These are phyloP conservation scores for Sanderia malayensis DNA, from an alignment of 30 jellyfish, hydroid and myxozoan genomes.

Conservation along the genomic window DNA sequence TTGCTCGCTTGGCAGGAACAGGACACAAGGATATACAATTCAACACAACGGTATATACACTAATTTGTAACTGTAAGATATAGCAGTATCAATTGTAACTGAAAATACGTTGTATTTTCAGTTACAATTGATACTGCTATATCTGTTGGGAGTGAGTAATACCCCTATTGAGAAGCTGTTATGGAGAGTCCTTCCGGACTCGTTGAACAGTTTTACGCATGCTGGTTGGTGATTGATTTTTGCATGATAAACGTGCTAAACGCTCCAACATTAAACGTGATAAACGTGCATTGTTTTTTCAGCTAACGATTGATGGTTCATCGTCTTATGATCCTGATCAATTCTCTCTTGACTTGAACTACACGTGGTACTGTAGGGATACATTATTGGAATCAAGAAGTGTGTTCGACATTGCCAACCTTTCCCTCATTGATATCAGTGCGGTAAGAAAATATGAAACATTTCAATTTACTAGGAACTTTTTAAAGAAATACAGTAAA, in stretches of 20 bases:
- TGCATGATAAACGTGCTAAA: no score
- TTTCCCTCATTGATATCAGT: constrained; percentile 13
- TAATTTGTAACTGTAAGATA: no score
- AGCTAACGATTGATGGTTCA: constrained; percentile 33
- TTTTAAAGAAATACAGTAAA: no score
- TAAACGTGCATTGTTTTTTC: neutral
- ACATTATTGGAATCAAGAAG: constrained; percentile 21
- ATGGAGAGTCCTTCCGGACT: no score
- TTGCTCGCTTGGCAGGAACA: constrained; percentile 15
- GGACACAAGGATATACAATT: neutral
- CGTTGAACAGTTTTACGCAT: no score
- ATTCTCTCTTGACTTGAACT: constrained; percentile 11
- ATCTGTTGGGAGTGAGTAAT: no score
- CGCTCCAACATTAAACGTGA: neutral
- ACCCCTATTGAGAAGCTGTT: no score
- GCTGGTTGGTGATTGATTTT: no score
- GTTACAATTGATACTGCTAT: no score
- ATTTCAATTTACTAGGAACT: no score
- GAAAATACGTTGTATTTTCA: no score
- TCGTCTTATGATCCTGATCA: constrained; percentile 44
- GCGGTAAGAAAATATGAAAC: neutral
- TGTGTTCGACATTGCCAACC: constrained; percentile 9
- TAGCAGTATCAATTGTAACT: no score
- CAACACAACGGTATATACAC: constrained; percentile 39
- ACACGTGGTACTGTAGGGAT: constrained; percentile 56